These are phyloP conservation scores for Pomatorhinus ruficollis DNA, from an alignment of 2,113 vertebrate genomes.

Conservation along the genomic window DNA sequence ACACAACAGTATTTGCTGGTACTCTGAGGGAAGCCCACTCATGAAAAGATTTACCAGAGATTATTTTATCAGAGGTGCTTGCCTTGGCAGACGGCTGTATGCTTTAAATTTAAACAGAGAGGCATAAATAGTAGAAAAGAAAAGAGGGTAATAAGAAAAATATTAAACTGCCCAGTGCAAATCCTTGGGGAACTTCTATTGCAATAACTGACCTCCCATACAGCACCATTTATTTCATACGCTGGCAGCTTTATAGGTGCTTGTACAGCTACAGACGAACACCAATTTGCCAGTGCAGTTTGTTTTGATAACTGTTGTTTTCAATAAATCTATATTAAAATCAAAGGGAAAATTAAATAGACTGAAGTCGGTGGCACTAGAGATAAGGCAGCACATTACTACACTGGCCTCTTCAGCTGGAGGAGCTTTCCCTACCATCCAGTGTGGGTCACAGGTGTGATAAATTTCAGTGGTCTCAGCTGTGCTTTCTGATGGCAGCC, in stretches of 20 bases:
- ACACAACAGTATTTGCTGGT: not conserved
- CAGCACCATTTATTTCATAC: conserved; percentile 80
- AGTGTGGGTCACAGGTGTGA: conserved; percentile 59
- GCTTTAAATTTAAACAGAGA: conserved; percentile 78
- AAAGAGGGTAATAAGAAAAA: conserved; percentile 84
- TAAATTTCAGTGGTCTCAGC: conserved; percentile 26
- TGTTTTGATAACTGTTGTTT: conserved; percentile 86
- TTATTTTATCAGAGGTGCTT: conserved; percentile 44
- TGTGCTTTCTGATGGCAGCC: not conserved
- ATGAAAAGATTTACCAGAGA: conserved; percentile 46
- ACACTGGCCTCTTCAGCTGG: conserved; percentile 62
- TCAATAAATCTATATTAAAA: conserved; percentile 90
- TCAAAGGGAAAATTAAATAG: conserved; percentile 86
- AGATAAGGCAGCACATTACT: conserved; percentile 79
- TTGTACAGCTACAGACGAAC: conserved; percentile 83
- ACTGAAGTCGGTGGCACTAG: conserved; percentile 70
- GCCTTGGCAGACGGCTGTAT: conserved; percentile 68
- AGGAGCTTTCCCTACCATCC: conserved; percentile 55
- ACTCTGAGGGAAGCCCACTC: conserved; percentile 19
- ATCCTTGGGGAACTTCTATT: conserved; percentile 78
- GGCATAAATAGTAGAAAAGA: conserved; percentile 81
- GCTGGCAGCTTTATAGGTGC: conserved; percentile 86
- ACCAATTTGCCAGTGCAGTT: conserved; percentile 85
- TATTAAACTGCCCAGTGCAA: conserved; percentile 80
- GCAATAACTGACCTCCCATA: conserved; percentile 84